Evolutionary conservation across 2,113 vertebrate species (phyloP).

Genomic region (Triplophysa siluroides): DNA sequence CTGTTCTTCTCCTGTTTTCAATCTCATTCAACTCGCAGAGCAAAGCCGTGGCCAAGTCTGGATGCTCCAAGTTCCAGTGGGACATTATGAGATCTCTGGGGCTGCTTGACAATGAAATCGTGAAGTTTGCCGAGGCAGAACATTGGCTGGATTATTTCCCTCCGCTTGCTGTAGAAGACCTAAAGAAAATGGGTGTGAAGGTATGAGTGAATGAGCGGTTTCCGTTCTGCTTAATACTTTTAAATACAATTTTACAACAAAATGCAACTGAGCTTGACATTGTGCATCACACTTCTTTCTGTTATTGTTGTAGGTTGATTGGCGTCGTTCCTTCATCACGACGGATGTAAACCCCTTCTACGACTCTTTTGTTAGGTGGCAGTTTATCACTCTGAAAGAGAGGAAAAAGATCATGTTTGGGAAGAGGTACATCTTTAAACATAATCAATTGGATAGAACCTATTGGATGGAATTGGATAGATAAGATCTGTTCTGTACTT

Average conservation of each 20-base stretch:
- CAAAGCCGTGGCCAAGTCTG: constrained; percentile 90
- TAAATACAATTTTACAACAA: not conserved
- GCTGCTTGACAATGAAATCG: constrained; percentile 86
- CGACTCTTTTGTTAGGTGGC: constrained; percentile 96
- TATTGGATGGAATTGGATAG: no score
- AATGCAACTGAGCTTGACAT: not conserved
- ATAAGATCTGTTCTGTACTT: no score
- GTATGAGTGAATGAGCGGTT: constrained; percentile 63
- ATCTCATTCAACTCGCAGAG: constrained; percentile 73
- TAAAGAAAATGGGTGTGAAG: constrained; percentile 94
- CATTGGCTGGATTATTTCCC: constrained; percentile 97
- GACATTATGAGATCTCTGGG: constrained; percentile 93
- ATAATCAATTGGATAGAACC: not conserved
- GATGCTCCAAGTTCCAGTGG: constrained; percentile 90
- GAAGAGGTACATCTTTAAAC: constrained; percentile 79
- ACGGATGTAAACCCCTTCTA: constrained; percentile 96
- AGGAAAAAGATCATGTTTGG: constrained; percentile 96
- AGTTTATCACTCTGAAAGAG: constrained; percentile 89
- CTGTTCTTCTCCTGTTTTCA: not conserved
- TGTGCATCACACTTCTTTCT: not conserved
- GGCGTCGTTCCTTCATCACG: constrained; percentile 95
- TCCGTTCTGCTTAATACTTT: not conserved
- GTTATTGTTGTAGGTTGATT: constrained; percentile 82
- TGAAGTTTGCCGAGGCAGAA: constrained; percentile 86
- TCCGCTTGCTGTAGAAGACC: constrained; percentile 86